A percentile compares a stretch with the other conserved stretches of the same genome.
phyloP scores from a whole-genome alignment of 2,888 invertebrate species.

The Tipula helvola region DNA sequence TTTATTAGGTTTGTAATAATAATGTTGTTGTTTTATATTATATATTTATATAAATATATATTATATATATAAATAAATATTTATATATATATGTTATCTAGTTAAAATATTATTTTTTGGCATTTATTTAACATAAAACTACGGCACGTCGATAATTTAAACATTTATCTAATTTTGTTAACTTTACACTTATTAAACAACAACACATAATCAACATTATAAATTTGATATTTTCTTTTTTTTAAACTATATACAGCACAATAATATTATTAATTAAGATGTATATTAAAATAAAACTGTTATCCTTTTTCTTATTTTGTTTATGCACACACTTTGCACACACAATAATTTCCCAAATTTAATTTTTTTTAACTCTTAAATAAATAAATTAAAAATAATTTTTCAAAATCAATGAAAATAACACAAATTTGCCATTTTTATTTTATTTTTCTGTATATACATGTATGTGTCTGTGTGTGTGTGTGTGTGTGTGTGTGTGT shows the following conservation, averaged over 20 bases:
- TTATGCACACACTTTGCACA: background rate
- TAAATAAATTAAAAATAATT: background rate
- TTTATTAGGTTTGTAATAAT: background rate
- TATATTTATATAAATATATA: background rate
- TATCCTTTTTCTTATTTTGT: background rate
- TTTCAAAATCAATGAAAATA: slow-evolving; percentile 6
- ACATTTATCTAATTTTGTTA: slow-evolving; percentile 6
- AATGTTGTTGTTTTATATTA: background rate
- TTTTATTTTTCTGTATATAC: background rate
- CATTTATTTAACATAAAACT: slow-evolving; percentile 8
- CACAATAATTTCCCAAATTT: background rate
- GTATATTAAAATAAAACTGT: background rate
- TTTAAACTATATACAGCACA: background rate
- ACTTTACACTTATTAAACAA: slow-evolving; percentile 5
- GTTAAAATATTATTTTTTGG: slow-evolving; percentile 10
- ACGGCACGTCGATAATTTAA: background rate
- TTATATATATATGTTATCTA: slow-evolving; percentile 12
- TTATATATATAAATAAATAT: background rate
- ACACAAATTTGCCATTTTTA: slow-evolving; percentile 7
- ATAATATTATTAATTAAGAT: background rate
- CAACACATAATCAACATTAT: slow-evolving; percentile 8
- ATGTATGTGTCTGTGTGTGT: background rate
- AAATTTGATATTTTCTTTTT: background rate
- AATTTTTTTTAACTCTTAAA: background rate
- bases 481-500: background rate